Evolutionary conservation across 2,888 invertebrate species (phyloP), one percentile per base, ranked within the genome.

Genomic region (Drosophila anomelani): DNA sequence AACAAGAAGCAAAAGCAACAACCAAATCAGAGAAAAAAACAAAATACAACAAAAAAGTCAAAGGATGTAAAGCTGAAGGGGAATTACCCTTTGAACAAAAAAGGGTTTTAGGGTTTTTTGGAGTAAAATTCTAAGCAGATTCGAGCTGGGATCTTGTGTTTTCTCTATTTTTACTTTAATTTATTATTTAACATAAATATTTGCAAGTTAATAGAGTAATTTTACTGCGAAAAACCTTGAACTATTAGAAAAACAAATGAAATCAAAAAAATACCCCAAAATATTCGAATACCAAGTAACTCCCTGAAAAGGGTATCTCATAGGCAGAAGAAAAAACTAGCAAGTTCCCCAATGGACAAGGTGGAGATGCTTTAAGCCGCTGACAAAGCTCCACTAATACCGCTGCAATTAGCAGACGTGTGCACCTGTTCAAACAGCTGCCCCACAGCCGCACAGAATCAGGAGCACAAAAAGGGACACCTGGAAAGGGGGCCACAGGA

Each of bases 341-440:
- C 36, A 53, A 34, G 20, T 13, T 20, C 20, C 51, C 51, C 15
- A 32, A 51, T 34, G 34, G 20, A 39, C 51, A 12, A 0, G 20
- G 12, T 17, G 36, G 43, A 47, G 32, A 68, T 51, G 44, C 66
- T 75, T 60, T 89, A 88, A 85, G 84, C 87, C 82, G 88, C 77
- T 82, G 89, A 84, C 89, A 84, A 87, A 88, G 89, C 89, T 69
- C 58, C 56, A 81, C 84, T 85, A 85, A 85, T 85, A 85, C 84
- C 89, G 80, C 70, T 87, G 83, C 84, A 85, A 85, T 85, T 85
- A 85, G 84, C 82, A 76, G 68, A 86, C 64, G 68, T 69, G 76
- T 76, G 88, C 85, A 84, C 84, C 84, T 80, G 80, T 57, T 58
- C 79, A 76, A 53, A 81, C 80, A 81, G 60, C 53, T 58, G 70